phyloP scores from a whole-genome alignment of 2,888 invertebrate genomes.

The Ophraella communa region DNA sequence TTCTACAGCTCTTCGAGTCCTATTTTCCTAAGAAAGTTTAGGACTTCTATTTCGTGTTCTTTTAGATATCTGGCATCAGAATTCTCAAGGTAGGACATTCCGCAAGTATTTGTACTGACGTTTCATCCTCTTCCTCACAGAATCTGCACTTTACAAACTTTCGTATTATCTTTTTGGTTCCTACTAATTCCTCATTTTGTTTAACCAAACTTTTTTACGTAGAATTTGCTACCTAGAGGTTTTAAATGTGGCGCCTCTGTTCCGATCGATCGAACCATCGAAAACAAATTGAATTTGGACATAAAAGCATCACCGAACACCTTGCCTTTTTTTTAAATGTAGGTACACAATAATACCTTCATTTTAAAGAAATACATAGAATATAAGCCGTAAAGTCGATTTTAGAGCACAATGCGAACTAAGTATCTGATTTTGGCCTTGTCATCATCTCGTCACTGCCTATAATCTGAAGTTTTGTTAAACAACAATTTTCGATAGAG shows the following conservation, averaged over 20 bases:
- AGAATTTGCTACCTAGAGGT: not conserved
- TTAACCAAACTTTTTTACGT: no score
- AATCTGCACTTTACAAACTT: no score
- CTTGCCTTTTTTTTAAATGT: conserved; percentile 33
- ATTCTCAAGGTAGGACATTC: no score
- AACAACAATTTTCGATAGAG: conserved; percentile 27
- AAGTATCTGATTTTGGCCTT: conserved; percentile 36
- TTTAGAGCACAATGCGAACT: conserved; percentile 41
- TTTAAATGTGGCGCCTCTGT: conserved; percentile 15
- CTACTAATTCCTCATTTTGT: no score
- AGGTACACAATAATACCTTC: conserved; percentile 32
- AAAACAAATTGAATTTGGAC: conserved; percentile 31
- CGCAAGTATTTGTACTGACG: no score
- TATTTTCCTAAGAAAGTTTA: no score
- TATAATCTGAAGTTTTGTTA: conserved; percentile 35
- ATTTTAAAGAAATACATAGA: conserved; percentile 37
- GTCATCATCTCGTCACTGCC: conserved; percentile 44
- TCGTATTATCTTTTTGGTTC: no score
- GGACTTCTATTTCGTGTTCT: no score
- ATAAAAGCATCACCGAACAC: conserved; percentile 32
- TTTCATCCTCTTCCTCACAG: no score
- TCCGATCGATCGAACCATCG: not conserved
- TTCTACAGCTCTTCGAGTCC: no score
- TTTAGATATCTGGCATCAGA: no score
- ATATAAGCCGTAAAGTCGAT: conserved; percentile 48